A percentile compares a stretch with the other conserved stretches of the same genome.
Evolutionary conservation across 2,888 invertebrate species (phyloP).

Genomic region (Lepidonotus clava): DNA sequence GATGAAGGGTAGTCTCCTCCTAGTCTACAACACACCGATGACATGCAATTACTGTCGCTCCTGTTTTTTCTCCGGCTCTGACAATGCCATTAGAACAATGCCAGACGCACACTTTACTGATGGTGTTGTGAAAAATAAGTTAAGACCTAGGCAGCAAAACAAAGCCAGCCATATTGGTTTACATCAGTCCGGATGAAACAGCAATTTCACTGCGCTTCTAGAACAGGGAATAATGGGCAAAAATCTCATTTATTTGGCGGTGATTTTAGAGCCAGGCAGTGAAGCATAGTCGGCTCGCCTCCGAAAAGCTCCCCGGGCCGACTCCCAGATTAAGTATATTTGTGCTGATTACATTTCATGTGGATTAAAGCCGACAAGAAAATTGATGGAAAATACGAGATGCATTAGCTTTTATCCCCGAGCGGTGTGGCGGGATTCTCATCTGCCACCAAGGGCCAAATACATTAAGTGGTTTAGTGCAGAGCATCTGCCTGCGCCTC

Average conservation of each 20-base stretch:
- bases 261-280: slow-evolving; percentile 9
- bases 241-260: slow-evolving; percentile 5
- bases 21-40: not conserved
- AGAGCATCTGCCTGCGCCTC: slow-evolving; percentile 21
- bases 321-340: slow-evolving; percentile 38
- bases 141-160: slow-evolving; percentile 11
- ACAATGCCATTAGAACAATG: not conserved
- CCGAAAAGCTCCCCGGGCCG: not conserved
- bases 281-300: not conserved
- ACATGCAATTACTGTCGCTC: not conserved
- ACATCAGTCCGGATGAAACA: not conserved
- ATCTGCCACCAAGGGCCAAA: slow-evolving; percentile 23
- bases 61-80: not conserved
- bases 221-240: not conserved
- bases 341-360: slow-evolving; percentile 51
- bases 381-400: slow-evolving; percentile 51
- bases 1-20: too few relatives aligned
- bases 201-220: not conserved
- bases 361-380: slow-evolving; percentile 50
- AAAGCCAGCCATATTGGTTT: slow-evolving; percentile 17
- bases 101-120: not conserved
- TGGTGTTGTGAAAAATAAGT: slow-evolving; percentile 3
- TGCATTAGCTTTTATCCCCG: slow-evolving; percentile 52
- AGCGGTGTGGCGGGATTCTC: not conserved
- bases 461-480: slow-evolving; percentile 32